Evolutionary conservation across 2,113 vertebrate genomes (phyloP).

Genomic region (Puntigrus tetrazona): DNA sequence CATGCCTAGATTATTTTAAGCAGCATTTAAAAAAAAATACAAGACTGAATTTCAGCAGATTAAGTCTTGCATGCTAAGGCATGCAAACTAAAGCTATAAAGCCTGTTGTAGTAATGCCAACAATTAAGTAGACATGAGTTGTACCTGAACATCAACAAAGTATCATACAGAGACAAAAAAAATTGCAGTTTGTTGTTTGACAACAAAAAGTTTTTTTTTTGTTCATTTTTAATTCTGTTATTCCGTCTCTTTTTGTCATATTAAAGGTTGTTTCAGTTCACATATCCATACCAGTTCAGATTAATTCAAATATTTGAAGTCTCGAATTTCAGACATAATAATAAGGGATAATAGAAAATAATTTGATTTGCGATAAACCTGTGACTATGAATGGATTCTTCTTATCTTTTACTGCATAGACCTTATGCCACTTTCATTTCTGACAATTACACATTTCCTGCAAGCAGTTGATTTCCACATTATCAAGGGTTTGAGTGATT

Average conservation of each 20-base stretch:
- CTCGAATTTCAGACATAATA: background rate
- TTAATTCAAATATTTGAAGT: background rate
- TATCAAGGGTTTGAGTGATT: background rate
- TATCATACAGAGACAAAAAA: background rate
- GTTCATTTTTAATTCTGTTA: too few species aligned
- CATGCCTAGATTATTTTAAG: background rate
- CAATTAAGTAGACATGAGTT: background rate
- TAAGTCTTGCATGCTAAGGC: background rate
- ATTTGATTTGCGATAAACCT: background rate
- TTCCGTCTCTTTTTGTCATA: too few species aligned
- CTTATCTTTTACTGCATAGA: background rate
- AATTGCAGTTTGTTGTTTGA: background rate
- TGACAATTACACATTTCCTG: constrained; percentile 7
- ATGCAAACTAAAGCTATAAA: background rate
- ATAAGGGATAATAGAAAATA: background rate
- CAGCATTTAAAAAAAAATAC: background rate
- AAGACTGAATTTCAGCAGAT: background rate
- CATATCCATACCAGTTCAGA: background rate
- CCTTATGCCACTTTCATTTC: background rate
- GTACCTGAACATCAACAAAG: background rate
- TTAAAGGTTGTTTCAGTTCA: background rate
- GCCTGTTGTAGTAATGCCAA: background rate
- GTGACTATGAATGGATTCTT: background rate
- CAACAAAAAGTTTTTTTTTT: background rate
- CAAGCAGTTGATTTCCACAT: constrained; percentile 16